Conservation (phyloP, 2,113 vertebrate species). For the Prunella himalayana region DNA sequence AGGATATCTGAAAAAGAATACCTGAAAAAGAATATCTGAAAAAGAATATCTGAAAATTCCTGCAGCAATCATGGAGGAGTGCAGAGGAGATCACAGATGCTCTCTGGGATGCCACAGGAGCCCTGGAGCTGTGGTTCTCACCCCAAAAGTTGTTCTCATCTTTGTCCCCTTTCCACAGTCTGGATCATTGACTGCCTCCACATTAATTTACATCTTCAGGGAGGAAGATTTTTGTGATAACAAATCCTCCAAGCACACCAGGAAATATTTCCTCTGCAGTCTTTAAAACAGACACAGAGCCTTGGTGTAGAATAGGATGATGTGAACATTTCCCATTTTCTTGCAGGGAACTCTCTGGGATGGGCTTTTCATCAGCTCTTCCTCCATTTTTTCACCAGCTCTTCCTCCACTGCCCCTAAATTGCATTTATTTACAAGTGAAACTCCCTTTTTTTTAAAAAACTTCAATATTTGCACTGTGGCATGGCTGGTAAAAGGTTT, state of each 20-base stretch:
- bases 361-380: neutral
- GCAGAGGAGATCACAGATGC: neutral
- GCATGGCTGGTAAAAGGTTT: neutral
- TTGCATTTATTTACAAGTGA: neutral
- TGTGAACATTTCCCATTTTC: neutral
- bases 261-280: neutral
- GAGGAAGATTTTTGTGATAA: neutral
- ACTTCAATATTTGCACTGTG: neutral
- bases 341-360: neutral
- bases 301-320: neutral
- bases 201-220: neutral
- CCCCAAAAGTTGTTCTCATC: fast-evolving
- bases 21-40: neutral
- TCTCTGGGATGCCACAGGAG: neutral
- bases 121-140: neutral
- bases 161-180: neutral
- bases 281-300: neutral
- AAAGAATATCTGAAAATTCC: neutral
- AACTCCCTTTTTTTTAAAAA: fast-evolving
- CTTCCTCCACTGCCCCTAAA: neutral
- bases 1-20: neutral
- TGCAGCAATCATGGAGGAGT: neutral
- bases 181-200: fast-evolving
- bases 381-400: neutral
- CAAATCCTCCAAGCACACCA: neutral